Percentiles rank a stretch among this genome's conserved stretches.
Conservation (phyloP, 2,888 invertebrate genomes). For the Lithophane socia region DNA sequence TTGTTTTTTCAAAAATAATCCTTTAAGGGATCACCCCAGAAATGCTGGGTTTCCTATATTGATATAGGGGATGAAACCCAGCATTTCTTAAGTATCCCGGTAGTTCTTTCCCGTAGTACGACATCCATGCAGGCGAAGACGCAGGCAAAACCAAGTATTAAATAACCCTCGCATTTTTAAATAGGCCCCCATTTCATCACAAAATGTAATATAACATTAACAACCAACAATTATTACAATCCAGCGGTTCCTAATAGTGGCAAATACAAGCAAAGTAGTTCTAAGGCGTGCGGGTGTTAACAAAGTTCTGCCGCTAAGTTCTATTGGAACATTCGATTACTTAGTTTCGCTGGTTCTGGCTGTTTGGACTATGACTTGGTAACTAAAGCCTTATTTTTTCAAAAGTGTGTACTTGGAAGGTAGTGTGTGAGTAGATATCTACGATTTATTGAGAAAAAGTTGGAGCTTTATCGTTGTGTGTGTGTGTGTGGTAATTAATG, state of each 20-base stretch:
- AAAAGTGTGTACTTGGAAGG: background rate
- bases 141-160: background rate
- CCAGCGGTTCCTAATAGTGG: slow-evolving; percentile 50
- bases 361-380: slow-evolving; percentile 37
- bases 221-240: slow-evolving; percentile 32
- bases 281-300: slow-evolving; percentile 44
- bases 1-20: no score
- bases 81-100: no score
- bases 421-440: background rate
- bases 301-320: slow-evolving; percentile 59
- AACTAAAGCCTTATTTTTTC: slow-evolving; percentile 14
- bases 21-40: no score
- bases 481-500: slow-evolving; percentile 16
- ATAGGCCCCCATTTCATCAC: background rate
- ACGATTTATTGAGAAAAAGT: slow-evolving; percentile 12
- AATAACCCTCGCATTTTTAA: background rate
- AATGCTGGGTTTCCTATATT: no score
- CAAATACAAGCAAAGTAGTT: slow-evolving; percentile 48
- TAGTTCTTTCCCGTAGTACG: no score
- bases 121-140: no score
- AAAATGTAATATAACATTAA: slow-evolving; percentile 3
- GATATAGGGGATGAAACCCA: no score
- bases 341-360: slow-evolving; percentile 35
- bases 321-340: slow-evolving; percentile 57
- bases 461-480: background rate